Evolutionary conservation across 2,888 invertebrate genomes (phyloP).

Genomic region (Papilio protenor): DNA sequence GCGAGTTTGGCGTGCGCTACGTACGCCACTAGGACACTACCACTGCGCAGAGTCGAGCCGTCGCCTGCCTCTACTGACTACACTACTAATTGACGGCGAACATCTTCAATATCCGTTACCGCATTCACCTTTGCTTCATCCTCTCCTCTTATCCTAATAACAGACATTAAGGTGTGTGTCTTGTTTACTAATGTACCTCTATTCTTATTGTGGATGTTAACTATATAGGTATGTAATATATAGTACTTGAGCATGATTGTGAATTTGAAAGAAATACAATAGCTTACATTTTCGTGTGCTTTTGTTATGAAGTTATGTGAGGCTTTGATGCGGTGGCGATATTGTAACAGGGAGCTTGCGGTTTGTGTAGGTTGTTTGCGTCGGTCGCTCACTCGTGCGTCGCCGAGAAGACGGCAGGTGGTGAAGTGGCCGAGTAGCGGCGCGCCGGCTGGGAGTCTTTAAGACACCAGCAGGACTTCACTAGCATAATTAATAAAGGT

Average conservation of each 20-base stretch:
- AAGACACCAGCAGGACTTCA: slow-evolving; percentile 65
- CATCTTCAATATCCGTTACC: slow-evolving; percentile 19
- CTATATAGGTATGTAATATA: slow-evolving; percentile 12
- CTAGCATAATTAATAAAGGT: slow-evolving; percentile 69
- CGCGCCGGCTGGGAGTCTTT: slow-evolving; percentile 77
- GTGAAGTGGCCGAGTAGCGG: slow-evolving; percentile 87
- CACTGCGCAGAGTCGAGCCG: neutral
- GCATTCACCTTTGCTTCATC: slow-evolving; percentile 21
- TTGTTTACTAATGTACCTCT: slow-evolving; percentile 13
- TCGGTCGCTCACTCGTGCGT: slow-evolving; percentile 98
- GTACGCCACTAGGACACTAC: neutral
- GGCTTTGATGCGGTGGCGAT: neutral
- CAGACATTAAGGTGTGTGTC: slow-evolving; percentile 23
- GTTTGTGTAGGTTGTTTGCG: slow-evolving; percentile 91
- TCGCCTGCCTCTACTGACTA: slow-evolving; percentile 3
- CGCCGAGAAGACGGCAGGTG: slow-evolving; percentile 90
- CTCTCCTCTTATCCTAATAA: slow-evolving; percentile 14
- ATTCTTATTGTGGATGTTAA: slow-evolving; percentile 8
- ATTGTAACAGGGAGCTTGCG: slow-evolving; percentile 1
- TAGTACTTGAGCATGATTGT: slow-evolving; percentile 26
- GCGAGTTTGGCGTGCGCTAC: slow-evolving; percentile 1
- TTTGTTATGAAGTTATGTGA: neutral
- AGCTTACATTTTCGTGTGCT: slow-evolving; percentile 11
- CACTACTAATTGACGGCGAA: slow-evolving; percentile 23
- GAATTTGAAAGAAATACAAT: slow-evolving; percentile 2